Evolutionary conservation across 1,140 invertebrate species (phyloP).

Genomic region (Drosophila willistoni): DNA sequence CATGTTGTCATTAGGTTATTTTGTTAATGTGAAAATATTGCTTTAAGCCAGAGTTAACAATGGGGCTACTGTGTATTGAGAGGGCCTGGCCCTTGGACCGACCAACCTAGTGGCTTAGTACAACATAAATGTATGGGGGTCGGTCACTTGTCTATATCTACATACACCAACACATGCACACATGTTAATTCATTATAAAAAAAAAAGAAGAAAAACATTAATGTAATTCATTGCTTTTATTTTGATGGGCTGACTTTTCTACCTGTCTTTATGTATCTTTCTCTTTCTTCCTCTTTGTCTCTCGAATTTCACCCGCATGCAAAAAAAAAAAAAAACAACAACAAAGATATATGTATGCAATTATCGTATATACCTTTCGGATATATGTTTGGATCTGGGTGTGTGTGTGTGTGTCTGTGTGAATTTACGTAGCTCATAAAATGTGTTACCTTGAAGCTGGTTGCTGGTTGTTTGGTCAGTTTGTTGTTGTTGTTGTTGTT

Average conservation of each 20-base stretch:
- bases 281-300: constrained; percentile 7
- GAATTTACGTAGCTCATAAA: constrained; percentile 45
- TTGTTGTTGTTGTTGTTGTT: constrained; percentile 2
- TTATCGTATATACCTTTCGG: constrained; percentile 13
- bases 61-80: neutral
- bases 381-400: constrained; percentile 21
- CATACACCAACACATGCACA: no score
- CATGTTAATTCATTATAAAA: neutral
- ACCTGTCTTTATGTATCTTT: neutral
- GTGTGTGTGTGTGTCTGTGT: constrained; percentile 21
- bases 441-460: constrained; percentile 68
- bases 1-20: constrained; percentile 3
- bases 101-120: neutral
- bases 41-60: neutral
- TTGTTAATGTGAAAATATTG: neutral
- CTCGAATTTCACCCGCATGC: constrained; percentile 63
- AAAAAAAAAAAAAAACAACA: constrained; percentile 19
- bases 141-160: neutral
- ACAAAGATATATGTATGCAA: constrained; percentile 11
- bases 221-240: constrained; percentile 6
- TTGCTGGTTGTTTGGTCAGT: constrained; percentile 21
- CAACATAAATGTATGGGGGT: neutral
- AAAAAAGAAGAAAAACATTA: neutral
- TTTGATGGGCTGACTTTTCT: neutral
- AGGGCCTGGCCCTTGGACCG: neutral